These are phyloP conservation scores for Chelonus formosanus DNA, from an alignment of 2,888 invertebrate genomes.

Conservation along the genomic window DNA sequence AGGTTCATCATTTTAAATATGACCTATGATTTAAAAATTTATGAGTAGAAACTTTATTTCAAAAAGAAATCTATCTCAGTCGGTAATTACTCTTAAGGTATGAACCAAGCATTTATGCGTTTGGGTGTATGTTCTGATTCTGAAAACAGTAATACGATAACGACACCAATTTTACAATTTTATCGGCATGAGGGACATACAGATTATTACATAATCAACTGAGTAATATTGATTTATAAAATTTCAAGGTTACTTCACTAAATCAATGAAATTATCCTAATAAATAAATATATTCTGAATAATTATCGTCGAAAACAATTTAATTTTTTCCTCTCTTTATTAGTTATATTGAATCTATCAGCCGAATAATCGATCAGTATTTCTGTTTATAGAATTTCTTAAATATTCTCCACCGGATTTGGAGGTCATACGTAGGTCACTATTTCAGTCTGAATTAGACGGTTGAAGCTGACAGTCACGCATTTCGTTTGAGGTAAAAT, in stretches of 20 bases:
- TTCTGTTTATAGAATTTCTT: not conserved
- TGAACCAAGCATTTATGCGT: too few species aligned
- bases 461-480: slow-evolving; percentile 44
- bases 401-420: not conserved
- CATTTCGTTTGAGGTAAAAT: slow-evolving; percentile 16
- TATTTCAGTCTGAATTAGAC: slow-evolving; percentile 55
- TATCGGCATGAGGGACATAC: too few species aligned
- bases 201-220: slow-evolving; percentile 3
- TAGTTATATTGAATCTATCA: not conserved
- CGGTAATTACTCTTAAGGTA: too few species aligned
- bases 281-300: slow-evolving; percentile 6
- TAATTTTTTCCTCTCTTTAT: too few species aligned
- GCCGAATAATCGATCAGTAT: too few species aligned
- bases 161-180: too few species aligned
- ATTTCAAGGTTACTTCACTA: not conserved
- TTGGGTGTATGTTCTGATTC: too few species aligned
- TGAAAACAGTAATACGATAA: too few species aligned
- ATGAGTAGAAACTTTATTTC: too few species aligned
- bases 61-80: too few species aligned
- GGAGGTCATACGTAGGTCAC: slow-evolving; percentile 56
- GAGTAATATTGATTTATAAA: not conserved
- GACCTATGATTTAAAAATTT: too few species aligned
- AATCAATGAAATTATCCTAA: not conserved
- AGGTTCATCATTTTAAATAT: too few species aligned
- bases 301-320: not conserved